Evolutionary conservation across 1,140 invertebrate species (phyloP).

Genomic region (Temnothorax curvispinosus): DNA sequence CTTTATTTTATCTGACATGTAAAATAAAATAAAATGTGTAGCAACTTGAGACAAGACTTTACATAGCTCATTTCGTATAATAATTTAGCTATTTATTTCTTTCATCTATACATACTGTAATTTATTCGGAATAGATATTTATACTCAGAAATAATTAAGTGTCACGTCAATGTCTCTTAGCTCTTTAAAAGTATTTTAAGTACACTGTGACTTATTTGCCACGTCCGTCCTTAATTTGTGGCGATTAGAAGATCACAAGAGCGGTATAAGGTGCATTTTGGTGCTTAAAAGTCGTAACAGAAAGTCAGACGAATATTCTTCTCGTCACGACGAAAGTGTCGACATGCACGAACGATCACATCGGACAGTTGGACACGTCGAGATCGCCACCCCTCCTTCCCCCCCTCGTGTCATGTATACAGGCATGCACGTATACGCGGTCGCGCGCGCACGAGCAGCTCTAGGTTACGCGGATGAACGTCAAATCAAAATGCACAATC

Average conservation of each 20-base stretch:
- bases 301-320: slow-evolving; percentile 2
- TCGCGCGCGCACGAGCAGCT: slow-evolving; percentile 53
- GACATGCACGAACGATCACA: slow-evolving; percentile 31
- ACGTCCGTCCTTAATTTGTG: too few relatives aligned
- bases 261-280: not conserved
- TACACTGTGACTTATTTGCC: too few relatives aligned
- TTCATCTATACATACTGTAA: not conserved
- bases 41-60: not conserved
- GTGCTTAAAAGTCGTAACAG: not conserved
- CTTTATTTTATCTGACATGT: not conserved
- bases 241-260: not conserved
- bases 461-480: slow-evolving; percentile 76
- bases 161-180: not conserved
- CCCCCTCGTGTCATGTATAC: not conserved
- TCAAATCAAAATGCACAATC: slow-evolving; percentile 84
- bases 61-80: not conserved
- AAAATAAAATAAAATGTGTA: not conserved
- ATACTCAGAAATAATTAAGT: not conserved
- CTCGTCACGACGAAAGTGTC: slow-evolving; percentile 42
- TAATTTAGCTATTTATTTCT: not conserved
- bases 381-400: slow-evolving; percentile 44
- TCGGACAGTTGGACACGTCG: slow-evolving; percentile 38
- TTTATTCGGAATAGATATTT: not conserved
- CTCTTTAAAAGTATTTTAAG: too few relatives aligned
- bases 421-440: not conserved